These are phyloP conservation scores for Masnerella sp. DNA, from an alignment of 2,888 invertebrate genomes.

Conservation along the genomic window DNA sequence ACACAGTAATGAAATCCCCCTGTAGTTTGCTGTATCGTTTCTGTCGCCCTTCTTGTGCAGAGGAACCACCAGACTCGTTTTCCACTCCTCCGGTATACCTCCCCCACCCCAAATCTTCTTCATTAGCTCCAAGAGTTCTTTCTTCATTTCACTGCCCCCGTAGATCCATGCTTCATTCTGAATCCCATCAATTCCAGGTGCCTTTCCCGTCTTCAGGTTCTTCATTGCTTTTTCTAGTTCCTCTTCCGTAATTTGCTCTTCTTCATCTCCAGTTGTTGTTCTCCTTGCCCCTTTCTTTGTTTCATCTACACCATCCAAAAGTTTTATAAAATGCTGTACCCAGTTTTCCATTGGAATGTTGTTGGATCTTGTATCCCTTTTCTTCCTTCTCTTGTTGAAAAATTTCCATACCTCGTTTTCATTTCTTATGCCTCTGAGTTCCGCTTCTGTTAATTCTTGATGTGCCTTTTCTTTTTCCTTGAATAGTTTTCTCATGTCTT, in stretches of 20 bases:
- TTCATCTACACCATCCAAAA: not conserved
- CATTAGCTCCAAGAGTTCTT: not conserved
- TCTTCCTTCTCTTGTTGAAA: constrained; percentile 13
- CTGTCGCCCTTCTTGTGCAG: constrained; percentile 5
- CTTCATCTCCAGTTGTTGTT: not conserved
- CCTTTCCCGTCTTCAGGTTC: not conserved
- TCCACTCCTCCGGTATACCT: constrained; percentile 49
- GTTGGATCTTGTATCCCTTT: not conserved
- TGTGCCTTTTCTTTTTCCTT: constrained; percentile 3
- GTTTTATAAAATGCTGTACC: not conserved
- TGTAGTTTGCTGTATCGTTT: not conserved
- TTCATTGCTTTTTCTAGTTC: not conserved
- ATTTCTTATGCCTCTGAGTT: not conserved
- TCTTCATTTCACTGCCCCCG: not conserved
- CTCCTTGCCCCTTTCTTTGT: not conserved
- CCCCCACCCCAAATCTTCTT: constrained; percentile 24
- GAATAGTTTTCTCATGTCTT: constrained; percentile 4
- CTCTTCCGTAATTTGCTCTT: not conserved
- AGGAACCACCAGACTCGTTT: constrained; percentile 19
- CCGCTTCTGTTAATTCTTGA: not conserved
- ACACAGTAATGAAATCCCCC: constrained; percentile 1
- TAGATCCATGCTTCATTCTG: constrained; percentile 1
- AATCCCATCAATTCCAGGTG: not conserved
- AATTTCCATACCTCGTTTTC: constrained; percentile 3
- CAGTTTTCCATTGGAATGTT: not conserved